Evolutionary conservation across 2,888 invertebrate genomes (phyloP), one percentile per base, ranked within the genome.

Genomic region (Nasonia oneida): DNA sequence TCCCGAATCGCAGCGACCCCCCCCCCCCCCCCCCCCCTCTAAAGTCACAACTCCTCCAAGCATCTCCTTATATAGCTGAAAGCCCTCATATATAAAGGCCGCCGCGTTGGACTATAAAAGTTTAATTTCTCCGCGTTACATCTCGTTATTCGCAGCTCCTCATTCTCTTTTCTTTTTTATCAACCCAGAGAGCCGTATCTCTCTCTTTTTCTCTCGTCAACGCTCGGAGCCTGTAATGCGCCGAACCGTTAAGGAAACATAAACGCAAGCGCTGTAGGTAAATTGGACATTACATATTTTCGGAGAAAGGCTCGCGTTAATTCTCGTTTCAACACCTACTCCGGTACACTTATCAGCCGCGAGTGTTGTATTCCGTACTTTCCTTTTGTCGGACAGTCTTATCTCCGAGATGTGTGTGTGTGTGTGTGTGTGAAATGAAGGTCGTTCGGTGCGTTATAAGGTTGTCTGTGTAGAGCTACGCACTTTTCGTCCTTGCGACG

Each of bases 271-370:
- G 80, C 81, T 80, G 84, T 81, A 80, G 76, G 76, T 85, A 85
- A 85, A 85, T 81, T 85, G 81, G n/a, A 42, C 64, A 87, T 87
- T 87, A 86, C 87, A 87, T 87, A 87, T 88, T 88, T 89, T 89
- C 86, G 84, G 84, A 80, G 77, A 83, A 85, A 85, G 85, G 84
- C 67, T 64, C 14, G 39, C 76, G 81, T 89, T 89, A 89, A 89
- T 89, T 87, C 88, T 73, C 87, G 83, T 87, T 88, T 89, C 89
- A 89, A 89, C 89, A 89, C 89, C 88, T 89, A 29, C 57, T 39
- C 14, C 50, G 39, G 61, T 14, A 15, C 50, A n/a, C n/a, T n/a
- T 74, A 29, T 61, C 77, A 71, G 15, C 15, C 37, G 64, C 70
- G 79, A 37, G 12, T 61, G n/a, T 23, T n/a, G 1, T 23, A 23